phyloP scores from a whole-genome alignment of 1,140 invertebrate genomes.

The Pinna nobilis region DNA sequence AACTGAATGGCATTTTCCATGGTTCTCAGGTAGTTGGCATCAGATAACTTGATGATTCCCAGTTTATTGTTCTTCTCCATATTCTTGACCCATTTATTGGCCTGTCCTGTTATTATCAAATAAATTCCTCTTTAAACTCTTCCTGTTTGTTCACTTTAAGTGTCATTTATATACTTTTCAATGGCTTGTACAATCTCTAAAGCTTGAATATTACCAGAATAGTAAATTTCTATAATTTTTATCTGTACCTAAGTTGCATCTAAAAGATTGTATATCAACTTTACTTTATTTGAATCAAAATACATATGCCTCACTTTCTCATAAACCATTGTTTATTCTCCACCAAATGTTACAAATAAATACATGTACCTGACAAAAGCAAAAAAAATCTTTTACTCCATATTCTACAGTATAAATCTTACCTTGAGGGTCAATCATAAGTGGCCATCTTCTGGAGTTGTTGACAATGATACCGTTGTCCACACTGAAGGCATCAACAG shows the following conservation, averaged over 20 bases:
- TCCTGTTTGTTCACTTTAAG: too few relatives aligned
- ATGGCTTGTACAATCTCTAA: too few relatives aligned
- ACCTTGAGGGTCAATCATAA: slow-evolving; percentile 76
- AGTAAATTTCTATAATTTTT: neutral
- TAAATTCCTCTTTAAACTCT: too few relatives aligned
- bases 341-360: neutral
- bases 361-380: neutral
- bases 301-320: neutral
- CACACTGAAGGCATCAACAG: slow-evolving; percentile 74
- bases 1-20: slow-evolving; percentile 75
- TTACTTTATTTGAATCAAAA: neutral
- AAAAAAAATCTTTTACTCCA: neutral
- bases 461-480: slow-evolving; percentile 76
- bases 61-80: slow-evolving; percentile 80
- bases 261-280: neutral
- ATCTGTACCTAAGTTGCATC: neutral
- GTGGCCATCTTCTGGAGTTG: slow-evolving; percentile 74
- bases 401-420: neutral
- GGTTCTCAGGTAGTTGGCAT: slow-evolving; percentile 72
- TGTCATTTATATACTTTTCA: too few relatives aligned
- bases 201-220: neutral
- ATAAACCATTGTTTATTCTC: neutral
- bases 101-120: slow-evolving; percentile 74
- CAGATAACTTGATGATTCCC: slow-evolving; percentile 71
- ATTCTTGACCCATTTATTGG: slow-evolving; percentile 91